Evolutionary conservation across 35 echinoderm and acorn worm species (phyloP), one percentile per base, ranked within the genome.

Genomic region (Holothuria glaberrima): DNA sequence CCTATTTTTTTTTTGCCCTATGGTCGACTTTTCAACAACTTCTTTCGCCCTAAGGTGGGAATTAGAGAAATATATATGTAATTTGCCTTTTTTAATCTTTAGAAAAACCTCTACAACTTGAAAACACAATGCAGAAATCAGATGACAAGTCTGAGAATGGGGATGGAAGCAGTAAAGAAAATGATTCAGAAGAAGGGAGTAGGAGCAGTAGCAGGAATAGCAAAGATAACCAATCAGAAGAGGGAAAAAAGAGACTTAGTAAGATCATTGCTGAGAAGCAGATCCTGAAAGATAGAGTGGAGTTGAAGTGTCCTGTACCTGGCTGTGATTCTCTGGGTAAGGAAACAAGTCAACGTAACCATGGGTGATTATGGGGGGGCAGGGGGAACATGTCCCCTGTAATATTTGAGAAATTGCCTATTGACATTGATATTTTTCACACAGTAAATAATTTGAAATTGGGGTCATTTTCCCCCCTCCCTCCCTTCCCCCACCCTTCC

Each of bases 271-370:
- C 89, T 17, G 84, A 80, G 58, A 68, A 84, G 71, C 91, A 96
- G 91, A 77, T 96, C 12, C 67, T 94, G 57, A 93, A 94, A 38
- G 94, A 95, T 59, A 81, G 87, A 24, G 88, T 98, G 33, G 93
- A 99, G 52, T 48, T 95, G 25, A 99, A 94, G 26, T 95, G 93
- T 90, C 93, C 93, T 1, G 91, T 95, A 18, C 93, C 93, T 36
- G 97, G 97, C 9, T 99, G 97, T 93, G 97, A 99, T 87, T 99
- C 97, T 14, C 41, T 90, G 36, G 97, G 97, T 99, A 78, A 86
- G 89, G 46, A 50, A 58, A 50, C 52, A n/a, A n/a, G n/a, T n/a
- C n/a, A n/a, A n/a, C n/a, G n/a, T n/a, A n/a, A n/a, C n/a, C n/a
- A n/a, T n/a, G n/a, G n/a, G n/a, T n/a, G n/a, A n/a, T n/a, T n/a